Evolutionary conservation across 2,797 vertebrate genomes (phyloP).

Genomic region (Anniella stebbinsi): DNA sequence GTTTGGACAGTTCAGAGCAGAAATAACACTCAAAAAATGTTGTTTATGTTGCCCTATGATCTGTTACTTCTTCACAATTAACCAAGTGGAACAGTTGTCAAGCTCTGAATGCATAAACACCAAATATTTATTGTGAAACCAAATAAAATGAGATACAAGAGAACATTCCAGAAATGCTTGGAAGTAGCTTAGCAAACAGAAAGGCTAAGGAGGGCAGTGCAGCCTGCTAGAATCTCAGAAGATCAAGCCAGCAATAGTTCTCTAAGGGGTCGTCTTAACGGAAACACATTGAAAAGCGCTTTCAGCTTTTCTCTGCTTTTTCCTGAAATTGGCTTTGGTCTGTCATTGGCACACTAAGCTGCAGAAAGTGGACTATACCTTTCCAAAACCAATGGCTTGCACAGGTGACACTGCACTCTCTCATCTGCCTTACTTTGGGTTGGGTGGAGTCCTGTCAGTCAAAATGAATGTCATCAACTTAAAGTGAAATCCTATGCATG

Average conservation of each 20-base stretch:
- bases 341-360: too few relatives aligned
- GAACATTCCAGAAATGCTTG: conserved; percentile 16
- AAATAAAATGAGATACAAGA: neutral
- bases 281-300: too few relatives aligned
- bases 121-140: neutral
- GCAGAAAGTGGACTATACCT: too few relatives aligned
- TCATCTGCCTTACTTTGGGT: too few relatives aligned
- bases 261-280: neutral
- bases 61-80: neutral
- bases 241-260: neutral
- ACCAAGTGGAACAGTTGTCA: neutral
- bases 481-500: too few relatives aligned
- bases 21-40: neutral
- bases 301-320: too few relatives aligned
- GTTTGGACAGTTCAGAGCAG: neutral
- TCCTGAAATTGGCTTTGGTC: too few relatives aligned
- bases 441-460: too few relatives aligned
- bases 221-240: neutral
- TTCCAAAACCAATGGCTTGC: too few relatives aligned
- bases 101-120: neutral
- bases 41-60: neutral
- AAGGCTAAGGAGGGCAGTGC: neutral
- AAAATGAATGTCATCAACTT: too few relatives aligned
- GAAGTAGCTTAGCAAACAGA: neutral
- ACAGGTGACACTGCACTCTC: too few relatives aligned